Evolutionary conservation across 2,888 invertebrate genomes (phyloP).

Genomic region (Linnaemya tessellans): DNA sequence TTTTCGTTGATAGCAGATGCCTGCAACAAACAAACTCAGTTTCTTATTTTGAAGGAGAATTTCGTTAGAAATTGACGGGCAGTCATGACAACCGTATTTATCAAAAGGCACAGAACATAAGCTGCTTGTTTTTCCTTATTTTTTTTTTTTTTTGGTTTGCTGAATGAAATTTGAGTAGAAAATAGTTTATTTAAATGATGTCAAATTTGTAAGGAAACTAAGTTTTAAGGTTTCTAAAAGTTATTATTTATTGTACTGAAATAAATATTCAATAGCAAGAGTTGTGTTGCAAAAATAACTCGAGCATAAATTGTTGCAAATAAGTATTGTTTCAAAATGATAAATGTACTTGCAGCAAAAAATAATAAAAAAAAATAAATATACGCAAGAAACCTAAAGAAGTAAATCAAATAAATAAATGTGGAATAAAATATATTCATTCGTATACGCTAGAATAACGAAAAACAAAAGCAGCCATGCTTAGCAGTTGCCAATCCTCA

Average conservation of each 20-base stretch:
- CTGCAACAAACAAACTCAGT: not conserved
- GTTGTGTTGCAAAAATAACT: slow-evolving; percentile 42
- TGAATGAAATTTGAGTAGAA: slow-evolving; percentile 40
- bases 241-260: slow-evolving; percentile 41
- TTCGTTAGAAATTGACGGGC: not conserved
- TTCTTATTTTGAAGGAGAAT: not conserved
- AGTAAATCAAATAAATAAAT: slow-evolving; percentile 44
- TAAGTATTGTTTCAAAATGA: slow-evolving; percentile 55
- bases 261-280: slow-evolving; percentile 49
- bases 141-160: not conserved
- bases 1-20: not conserved
- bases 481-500: slow-evolving; percentile 1
- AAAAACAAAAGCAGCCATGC: slow-evolving; percentile 19
- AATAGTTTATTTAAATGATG: slow-evolving; percentile 61
- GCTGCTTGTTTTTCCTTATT: slow-evolving; percentile 27
- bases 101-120: slow-evolving; percentile 7
- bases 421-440: slow-evolving; percentile 7
- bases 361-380: not conserved
- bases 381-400: slow-evolving; percentile 17
- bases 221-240: slow-evolving; percentile 36
- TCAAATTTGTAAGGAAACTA: slow-evolving; percentile 36
- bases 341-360: slow-evolving; percentile 20
- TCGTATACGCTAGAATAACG: slow-evolving; percentile 8
- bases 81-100: slow-evolving; percentile 40
- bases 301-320: slow-evolving; percentile 49